phyloP scores from a whole-genome alignment of 2,888 invertebrate species.

The Octodonta nipae region DNA sequence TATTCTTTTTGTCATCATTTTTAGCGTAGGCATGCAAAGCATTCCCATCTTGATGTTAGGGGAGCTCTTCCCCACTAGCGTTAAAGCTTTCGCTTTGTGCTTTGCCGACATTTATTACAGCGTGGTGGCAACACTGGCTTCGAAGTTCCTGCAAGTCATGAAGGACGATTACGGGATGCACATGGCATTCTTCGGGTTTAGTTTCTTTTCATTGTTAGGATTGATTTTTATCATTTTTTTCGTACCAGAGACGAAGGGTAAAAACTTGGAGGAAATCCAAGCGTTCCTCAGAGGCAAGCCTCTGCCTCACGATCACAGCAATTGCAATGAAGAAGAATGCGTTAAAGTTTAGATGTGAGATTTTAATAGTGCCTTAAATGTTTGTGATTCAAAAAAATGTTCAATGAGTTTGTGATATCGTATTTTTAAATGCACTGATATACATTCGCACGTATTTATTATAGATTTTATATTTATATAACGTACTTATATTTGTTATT shows the following conservation, averaged over 20 bases:
- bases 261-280: conserved; percentile 52
- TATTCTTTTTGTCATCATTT: conserved; percentile 38
- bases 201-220: conserved; percentile 44
- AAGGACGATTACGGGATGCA: conserved; percentile 46
- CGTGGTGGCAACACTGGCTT: conserved; percentile 35
- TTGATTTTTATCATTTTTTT: conserved; percentile 45
- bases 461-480: no score
- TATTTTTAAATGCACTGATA: no score
- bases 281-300: conserved; percentile 5
- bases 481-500: no score
- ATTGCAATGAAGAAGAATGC: conserved; percentile 6
- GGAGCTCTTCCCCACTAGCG: conserved; percentile 43
- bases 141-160: conserved; percentile 38
- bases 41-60: conserved; percentile 40
- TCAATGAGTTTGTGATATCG: no score
- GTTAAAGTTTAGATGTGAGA: conserved; percentile 7
- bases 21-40: conserved; percentile 41
- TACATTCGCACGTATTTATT: no score
- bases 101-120: conserved; percentile 41
- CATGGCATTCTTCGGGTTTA: conserved; percentile 52
- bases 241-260: conserved; percentile 59
- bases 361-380: no score
- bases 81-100: conserved; percentile 43
- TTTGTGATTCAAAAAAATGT: no score
- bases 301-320: conserved; percentile 4